Conservation (phyloP, 53 echinoderm and acorn worm genomes). For the Hippasteria phrygiana region DNA sequence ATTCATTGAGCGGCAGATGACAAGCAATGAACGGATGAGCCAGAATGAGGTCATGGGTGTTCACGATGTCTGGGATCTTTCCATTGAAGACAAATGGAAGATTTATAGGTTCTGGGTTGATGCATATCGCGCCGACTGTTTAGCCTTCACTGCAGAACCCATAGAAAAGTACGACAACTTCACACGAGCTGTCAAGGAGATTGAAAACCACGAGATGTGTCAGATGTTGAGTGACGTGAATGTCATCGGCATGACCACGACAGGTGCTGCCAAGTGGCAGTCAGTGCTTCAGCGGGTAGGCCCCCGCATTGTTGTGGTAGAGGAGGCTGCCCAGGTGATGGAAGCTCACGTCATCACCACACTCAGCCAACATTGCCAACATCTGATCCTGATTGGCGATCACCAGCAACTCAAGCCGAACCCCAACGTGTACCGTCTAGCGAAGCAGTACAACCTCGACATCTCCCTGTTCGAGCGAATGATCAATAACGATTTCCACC, state of each 20-base stretch:
- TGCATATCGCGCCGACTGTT: slow-evolving; percentile 26
- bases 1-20: neutral
- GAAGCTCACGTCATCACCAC: slow-evolving; percentile 85
- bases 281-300: slow-evolving; percentile 63
- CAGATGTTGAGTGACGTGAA: slow-evolving; percentile 47
- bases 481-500: slow-evolving; percentile 79
- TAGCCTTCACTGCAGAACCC: neutral
- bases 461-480: slow-evolving; percentile 93
- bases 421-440: slow-evolving; percentile 91
- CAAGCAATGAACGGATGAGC: slow-evolving; percentile 57
- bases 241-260: slow-evolving; percentile 89
- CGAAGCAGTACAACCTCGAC: slow-evolving; percentile 83
- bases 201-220: slow-evolving; percentile 61
- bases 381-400: slow-evolving; percentile 93
- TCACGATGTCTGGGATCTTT: slow-evolving; percentile 65
- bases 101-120: slow-evolving; percentile 79
- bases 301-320: slow-evolving; percentile 80
- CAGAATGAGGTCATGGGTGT: slow-evolving; percentile 25
- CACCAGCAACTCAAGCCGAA: slow-evolving; percentile 86
- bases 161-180: slow-evolving; percentile 22
- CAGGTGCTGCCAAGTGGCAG: slow-evolving; percentile 84
- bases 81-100: slow-evolving; percentile 67
- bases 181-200: slow-evolving; percentile 53
- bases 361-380: slow-evolving; percentile 72
- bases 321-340: slow-evolving; percentile 92